phyloP scores from a whole-genome alignment of 1,140 invertebrate genomes.

The Neotoxoptera formosana region DNA sequence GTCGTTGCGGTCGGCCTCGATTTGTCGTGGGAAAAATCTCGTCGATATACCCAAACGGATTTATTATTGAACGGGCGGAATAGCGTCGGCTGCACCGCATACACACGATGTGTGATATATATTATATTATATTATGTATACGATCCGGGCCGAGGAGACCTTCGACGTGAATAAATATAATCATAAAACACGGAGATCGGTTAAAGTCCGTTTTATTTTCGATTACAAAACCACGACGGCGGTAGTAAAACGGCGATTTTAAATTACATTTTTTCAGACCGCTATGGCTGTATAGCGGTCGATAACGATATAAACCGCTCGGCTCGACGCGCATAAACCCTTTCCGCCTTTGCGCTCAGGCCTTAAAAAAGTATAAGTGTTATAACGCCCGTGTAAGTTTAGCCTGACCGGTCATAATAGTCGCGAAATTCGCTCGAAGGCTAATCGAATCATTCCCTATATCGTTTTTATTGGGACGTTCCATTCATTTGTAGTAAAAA shows the following conservation, averaged over 20 bases:
- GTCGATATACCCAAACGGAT: not conserved
- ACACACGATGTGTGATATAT: not conserved
- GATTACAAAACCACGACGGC: not conserved
- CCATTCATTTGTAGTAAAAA: slow-evolving; percentile 13
- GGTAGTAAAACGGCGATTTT: slow-evolving; percentile 35
- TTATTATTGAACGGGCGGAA: not conserved
- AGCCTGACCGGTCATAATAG: not conserved
- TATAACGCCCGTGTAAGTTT: not conserved
- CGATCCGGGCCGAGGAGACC: not conserved
- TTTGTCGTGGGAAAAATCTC: not conserved
- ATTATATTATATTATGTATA: not conserved
- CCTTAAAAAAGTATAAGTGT: slow-evolving; percentile 1
- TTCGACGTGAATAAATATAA: slow-evolving; percentile 16
- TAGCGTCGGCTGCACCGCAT: not conserved
- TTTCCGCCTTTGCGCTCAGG: not conserved
- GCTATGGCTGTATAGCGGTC: not conserved
- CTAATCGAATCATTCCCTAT: slow-evolving; percentile 20
- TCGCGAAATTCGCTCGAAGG: not conserved
- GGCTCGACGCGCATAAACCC: not conserved
- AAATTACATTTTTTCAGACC: slow-evolving; percentile 30
- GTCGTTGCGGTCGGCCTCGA: not conserved
- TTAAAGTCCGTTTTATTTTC: slow-evolving; percentile 35
- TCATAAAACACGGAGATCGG: not conserved
- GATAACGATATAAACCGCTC: slow-evolving; percentile 1
- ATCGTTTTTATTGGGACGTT: slow-evolving; percentile 8